Percentiles rank a stretch among this genome's conserved stretches.
Conservation (phyloP, 2,797 vertebrate genomes). For the Spondyliosoma cantharus region DNA sequence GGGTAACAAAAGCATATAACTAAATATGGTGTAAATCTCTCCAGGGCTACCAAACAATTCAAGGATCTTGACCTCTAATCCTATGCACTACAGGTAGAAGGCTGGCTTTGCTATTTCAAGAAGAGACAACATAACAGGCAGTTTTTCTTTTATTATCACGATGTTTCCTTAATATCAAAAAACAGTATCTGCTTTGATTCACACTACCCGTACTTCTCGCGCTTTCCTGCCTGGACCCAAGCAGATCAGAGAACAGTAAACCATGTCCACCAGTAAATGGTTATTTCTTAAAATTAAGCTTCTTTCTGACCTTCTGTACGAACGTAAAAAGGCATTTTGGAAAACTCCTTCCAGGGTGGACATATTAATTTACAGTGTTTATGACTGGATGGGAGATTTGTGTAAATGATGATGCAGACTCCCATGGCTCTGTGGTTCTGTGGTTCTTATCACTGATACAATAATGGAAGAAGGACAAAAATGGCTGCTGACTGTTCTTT, state of each 20-base stretch:
- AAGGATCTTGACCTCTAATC: slow-evolving; percentile 14
- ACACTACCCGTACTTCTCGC: not conserved
- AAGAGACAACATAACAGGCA: not conserved
- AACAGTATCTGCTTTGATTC: not conserved
- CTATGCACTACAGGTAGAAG: not conserved
- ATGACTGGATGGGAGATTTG: no score
- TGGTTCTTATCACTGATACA: no score
- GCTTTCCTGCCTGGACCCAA: not conserved
- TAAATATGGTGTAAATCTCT: slow-evolving; percentile 2
- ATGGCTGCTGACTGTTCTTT: no score
- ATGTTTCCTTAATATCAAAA: not conserved
- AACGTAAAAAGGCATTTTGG: no score
- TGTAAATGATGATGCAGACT: no score
- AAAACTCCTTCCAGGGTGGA: no score
- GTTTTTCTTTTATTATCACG: not conserved
- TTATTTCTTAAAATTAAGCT: no score
- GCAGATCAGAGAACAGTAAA: not conserved
- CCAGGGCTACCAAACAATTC: not conserved
- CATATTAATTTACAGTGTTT: no score
- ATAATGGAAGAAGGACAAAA: no score
- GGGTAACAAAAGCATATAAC: not conserved
- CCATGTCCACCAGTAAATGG: no score
- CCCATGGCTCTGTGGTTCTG: no score
- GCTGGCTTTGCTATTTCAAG: not conserved
- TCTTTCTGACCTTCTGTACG: no score